These are phyloP conservation scores for Neosilurus mollespiculum DNA, from an alignment of 2,797 vertebrate species.

Conservation along the genomic window DNA sequence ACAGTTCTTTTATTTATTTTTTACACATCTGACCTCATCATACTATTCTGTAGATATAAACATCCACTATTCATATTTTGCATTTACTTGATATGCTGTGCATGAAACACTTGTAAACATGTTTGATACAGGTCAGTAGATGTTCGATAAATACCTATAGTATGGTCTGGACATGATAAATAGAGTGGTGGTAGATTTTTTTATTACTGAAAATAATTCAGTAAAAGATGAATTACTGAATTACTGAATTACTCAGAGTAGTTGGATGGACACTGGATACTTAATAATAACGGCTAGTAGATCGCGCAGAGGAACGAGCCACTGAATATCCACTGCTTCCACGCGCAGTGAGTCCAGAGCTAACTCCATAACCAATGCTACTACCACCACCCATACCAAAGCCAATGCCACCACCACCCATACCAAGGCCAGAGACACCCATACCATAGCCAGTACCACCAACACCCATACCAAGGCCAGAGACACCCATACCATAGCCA, in stretches of 20 bases:
- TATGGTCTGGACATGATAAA: background rate
- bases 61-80: background rate
- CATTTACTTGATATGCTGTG: background rate
- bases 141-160: background rate
- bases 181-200: background rate
- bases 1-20: background rate
- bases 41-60: slow-evolving; percentile 1
- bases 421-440: background rate
- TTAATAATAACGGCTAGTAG: background rate
- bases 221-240: background rate
- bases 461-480: background rate
- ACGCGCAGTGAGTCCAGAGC: background rate
- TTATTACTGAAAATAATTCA: background rate
- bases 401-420: background rate
- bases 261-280: background rate
- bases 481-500: background rate
- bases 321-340: background rate
- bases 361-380: background rate
- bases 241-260: too few relatives aligned
- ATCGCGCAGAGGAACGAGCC: background rate
- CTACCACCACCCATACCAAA: background rate
- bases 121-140: background rate
- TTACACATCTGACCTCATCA: background rate
- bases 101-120: background rate
- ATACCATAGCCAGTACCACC: background rate